Evolutionary conservation across 2,113 vertebrate species (phyloP), one percentile per base, ranked within the genome.

Genomic region (Callorhinus ursinus): DNA sequence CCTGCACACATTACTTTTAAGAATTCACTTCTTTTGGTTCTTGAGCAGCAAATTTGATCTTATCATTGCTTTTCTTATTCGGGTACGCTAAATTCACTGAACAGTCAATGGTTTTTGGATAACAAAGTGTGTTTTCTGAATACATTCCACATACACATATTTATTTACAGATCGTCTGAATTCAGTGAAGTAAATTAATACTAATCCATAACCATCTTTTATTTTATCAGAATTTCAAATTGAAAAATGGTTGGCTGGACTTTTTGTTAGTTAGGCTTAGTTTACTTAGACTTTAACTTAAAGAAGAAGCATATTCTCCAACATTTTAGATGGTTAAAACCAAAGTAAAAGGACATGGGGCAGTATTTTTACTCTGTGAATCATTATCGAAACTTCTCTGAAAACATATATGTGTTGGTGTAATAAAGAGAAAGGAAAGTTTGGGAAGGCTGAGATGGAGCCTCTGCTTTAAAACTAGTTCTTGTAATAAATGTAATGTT

Each of bases 141-240:
- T 88, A 84, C 5, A 76, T 93, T 94, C 49, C 57, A 31, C 4
- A 15, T 18, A 26, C n/a, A 74, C 16, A 59, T 53, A n/a, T 28
- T 72, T 71, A 90, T 79, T 92, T 95, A 85, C 8, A 89, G 31
- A 42, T 96, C 1, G 13, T 57, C 81, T 95, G 31, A 93, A 96
- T 87, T 95, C 36, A 65, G 28, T 92, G 57, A 92, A 91, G 28
- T 88, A 33, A 92, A 1, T 83, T 89, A 67, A 42, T 96, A 76
- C 1, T 86, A 19, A 85, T 71, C 21, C 82, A 5, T 86, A 96
- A 67, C 86, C 28, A 18, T 57, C 46, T 76, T 85, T 89, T 61
- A 90, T 61, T 84, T 93, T 61, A 91, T 90, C 55, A 94, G 19
- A 71, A 96, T 94, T 96, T 92, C 86, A 96, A 49, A 65, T 95